A percentile compares a stretch with the other conserved stretches of the same genome.
phyloP scores from a whole-genome alignment of 2,113 vertebrate species.

The Centrocercus urophasianus region DNA sequence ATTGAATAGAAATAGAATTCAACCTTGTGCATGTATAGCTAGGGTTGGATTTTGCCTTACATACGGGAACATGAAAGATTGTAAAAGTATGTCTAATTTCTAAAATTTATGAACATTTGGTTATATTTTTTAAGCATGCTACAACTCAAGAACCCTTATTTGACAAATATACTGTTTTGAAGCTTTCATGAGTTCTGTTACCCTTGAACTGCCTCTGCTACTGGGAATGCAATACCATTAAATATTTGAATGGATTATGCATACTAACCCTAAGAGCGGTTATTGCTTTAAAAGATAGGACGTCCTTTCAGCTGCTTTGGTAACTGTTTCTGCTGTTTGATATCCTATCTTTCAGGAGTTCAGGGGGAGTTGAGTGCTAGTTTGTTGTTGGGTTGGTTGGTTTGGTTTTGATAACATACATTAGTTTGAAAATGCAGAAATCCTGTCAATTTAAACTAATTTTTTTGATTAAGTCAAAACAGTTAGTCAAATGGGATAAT shows the following conservation, averaged over 20 bases:
- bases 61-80: neutral
- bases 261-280: neutral
- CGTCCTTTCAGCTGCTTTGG: neutral
- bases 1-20: neutral
- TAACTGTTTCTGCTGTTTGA: neutral
- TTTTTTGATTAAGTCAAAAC: slow-evolving; percentile 8
- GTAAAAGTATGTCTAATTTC: neutral
- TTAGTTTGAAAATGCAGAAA: neutral
- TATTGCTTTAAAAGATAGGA: neutral
- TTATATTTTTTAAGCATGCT: slow-evolving; percentile 10
- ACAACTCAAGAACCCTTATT: neutral
- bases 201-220: neutral
- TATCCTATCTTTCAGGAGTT: neutral
- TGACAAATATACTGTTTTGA: neutral
- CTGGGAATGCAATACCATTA: neutral
- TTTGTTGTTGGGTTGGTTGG: neutral
- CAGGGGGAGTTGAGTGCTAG: neutral
- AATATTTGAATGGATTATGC: neutral
- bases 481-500: neutral
- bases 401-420: neutral
- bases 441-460: neutral
- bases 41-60: neutral
- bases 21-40: neutral
- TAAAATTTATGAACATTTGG: neutral
- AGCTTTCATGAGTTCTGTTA: neutral